Evolutionary conservation across 2,797 vertebrate genomes (phyloP).

Genomic region (Tinamus major): DNA sequence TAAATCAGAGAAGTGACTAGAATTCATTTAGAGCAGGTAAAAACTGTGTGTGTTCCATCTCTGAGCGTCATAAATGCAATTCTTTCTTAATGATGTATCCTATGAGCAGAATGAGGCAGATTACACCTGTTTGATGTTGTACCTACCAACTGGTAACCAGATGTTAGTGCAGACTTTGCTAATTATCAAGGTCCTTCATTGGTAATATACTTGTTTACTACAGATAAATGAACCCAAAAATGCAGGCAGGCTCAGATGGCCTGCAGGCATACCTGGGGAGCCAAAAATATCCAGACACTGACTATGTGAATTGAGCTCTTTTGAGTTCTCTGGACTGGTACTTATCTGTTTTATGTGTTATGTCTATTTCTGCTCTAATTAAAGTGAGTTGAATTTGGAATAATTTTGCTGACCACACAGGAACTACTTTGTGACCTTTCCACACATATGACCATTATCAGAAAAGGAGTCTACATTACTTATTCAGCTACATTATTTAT

Average conservation of each 20-base stretch:
- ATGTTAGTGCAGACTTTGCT: neutral
- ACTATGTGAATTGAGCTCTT: neutral
- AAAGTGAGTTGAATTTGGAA: neutral
- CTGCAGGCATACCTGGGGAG: neutral
- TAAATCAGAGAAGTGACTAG: neutral
- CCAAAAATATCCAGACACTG: neutral
- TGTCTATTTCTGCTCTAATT: neutral
- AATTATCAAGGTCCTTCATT: neutral
- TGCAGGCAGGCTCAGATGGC: neutral
- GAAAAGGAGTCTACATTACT: neutral
- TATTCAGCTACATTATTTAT: neutral
- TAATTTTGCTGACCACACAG: neutral
- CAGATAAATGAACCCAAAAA: neutral
- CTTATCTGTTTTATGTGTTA: neutral
- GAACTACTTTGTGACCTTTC: neutral
- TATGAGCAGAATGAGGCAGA: neutral
- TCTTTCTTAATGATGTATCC: neutral
- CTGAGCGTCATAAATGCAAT: neutral
- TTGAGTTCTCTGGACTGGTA: neutral
- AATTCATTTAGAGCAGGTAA: neutral
- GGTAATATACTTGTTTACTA: neutral
- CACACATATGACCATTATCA: neutral
- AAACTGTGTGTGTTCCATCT: neutral
- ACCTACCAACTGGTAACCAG: neutral
- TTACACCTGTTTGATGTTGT: slow-evolving; percentile 1